phyloP scores from a whole-genome alignment of 2,888 invertebrate genomes.

The Macrosoma leucophasiata region DNA sequence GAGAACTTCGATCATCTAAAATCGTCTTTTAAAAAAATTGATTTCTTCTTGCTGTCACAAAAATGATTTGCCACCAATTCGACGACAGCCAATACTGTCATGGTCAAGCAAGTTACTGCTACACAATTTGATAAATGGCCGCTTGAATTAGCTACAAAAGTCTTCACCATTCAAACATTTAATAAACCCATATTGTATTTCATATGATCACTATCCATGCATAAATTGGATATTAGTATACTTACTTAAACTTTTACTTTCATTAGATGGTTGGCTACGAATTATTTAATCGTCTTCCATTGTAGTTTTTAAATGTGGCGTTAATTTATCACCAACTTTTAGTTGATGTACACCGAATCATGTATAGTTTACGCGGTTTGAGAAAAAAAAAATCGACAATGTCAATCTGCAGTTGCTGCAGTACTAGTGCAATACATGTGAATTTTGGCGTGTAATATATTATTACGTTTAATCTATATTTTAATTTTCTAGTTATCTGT shows the following conservation, averaged over 20 bases:
- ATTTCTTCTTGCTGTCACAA: too few species aligned
- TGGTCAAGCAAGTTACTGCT: too few species aligned
- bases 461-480: conserved; percentile 35
- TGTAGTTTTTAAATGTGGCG: conserved; percentile 33
- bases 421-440: conserved; percentile 66
- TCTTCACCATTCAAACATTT: conserved; percentile 13
- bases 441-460: conserved; percentile 56
- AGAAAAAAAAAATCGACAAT: conserved; percentile 36
- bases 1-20: too few species aligned
- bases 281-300: conserved; percentile 74
- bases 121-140: too few species aligned
- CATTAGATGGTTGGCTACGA: conserved; percentile 68
- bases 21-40: too few species aligned
- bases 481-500: conserved; percentile 40
- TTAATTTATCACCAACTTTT: conserved; percentile 13
- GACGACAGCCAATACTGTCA: too few species aligned
- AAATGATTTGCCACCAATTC: too few species aligned
- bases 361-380: conserved; percentile 37
- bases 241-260: conserved; percentile 41
- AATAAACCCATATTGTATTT: conserved; percentile 21
- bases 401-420: conserved; percentile 53
- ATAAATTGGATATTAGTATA: conserved; percentile 45
- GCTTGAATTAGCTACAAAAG: too few species aligned
- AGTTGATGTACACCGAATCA: conserved; percentile 25
- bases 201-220: conserved; percentile 30